Evolutionary conservation across 2,888 invertebrate species (phyloP), one percentile per base, ranked within the genome.

Genomic region (Lasius fuliginosus): DNA sequence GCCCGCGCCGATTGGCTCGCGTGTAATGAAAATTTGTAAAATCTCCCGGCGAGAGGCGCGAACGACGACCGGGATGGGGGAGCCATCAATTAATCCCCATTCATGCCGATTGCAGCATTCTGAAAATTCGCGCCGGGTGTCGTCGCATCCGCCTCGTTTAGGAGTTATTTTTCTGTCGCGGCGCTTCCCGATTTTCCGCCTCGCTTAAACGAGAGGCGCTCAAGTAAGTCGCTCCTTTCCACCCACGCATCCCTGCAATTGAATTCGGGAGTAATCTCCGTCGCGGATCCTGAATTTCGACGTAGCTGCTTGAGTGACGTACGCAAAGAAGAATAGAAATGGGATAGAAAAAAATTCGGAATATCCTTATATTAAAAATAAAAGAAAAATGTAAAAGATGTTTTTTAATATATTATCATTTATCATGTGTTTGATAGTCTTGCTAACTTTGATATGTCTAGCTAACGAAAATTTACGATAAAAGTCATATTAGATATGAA

Each of bases 51-150:
- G 77, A 53, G 46, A 67, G 49, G 30, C 49, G 53, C 69, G 30
- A 53, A 60, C 60, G 75, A 60, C 79, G 60, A 62, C 49, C 49
- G 75, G 49, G 46, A 71, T 79, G 76, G 46, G 87, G 77, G 83
- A 82, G 71, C 85, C 85, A 88, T 91, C 92, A 91, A 92, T 91
- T 92, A 92, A 92, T 92, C 90, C 90, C 91, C 89, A 92, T 92
- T 92, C 92, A 91, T 88, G 88, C 87, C 91, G 91, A 92, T 92
- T 90, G 91, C 91, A 91, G 90, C 83, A 88, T 89, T 91, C 88
- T 86, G 89, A 87, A 87, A 89, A 89, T 90, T 83, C 46, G 33
- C 76, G 67, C 69, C 60, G 65, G 62, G 42, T 53, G 12, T 58
- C 40, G 56, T 49, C 75, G 75, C 68, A 30, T 62, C 64, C 65